Percentiles rank a stretch among this genome's conserved stretches.
These are phyloP conservation scores for Acanthosepion lycidas DNA, from an alignment of 2,888 invertebrate genomes.

Conservation along the genomic window DNA sequence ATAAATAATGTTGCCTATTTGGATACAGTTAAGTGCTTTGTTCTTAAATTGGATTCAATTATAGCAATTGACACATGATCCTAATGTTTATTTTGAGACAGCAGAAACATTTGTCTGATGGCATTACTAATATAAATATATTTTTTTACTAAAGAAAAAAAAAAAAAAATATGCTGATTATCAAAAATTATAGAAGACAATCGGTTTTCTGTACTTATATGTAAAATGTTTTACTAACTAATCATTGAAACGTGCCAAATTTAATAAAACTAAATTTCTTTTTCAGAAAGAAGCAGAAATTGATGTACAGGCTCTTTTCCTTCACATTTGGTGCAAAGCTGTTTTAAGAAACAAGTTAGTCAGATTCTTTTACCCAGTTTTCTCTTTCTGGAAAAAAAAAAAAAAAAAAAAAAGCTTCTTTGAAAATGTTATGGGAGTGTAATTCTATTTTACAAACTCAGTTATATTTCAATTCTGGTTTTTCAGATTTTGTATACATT, in stretches of 20 bases:
- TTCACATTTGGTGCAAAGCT: slow-evolving; percentile 85
- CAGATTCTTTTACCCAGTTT: background rate
- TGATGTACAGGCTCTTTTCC: slow-evolving; percentile 68
- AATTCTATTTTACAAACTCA: no score
- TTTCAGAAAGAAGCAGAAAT: slow-evolving; percentile 61
- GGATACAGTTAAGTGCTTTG: no score
- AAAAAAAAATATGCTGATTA: background rate
- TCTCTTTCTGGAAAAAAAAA: no score
- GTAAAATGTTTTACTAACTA: background rate
- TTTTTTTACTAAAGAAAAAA: no score
- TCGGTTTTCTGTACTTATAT: background rate
- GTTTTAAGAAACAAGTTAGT: slow-evolving; percentile 82
- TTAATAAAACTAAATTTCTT: background rate
- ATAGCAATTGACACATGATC: no score
- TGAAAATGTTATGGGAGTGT: no score
- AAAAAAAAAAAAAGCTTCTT: no score
- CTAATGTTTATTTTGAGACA: no score
- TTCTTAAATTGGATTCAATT: no score
- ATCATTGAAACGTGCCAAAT: background rate
- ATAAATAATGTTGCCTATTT: no score
- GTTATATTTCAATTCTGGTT: no score
- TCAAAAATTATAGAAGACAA: background rate
- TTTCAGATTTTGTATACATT: no score
- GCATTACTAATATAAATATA: background rate
- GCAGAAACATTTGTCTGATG: background rate